These are phyloP conservation scores for Zapus hudsonius DNA, from an alignment of 2,113 vertebrate species.

Conservation along the genomic window DNA sequence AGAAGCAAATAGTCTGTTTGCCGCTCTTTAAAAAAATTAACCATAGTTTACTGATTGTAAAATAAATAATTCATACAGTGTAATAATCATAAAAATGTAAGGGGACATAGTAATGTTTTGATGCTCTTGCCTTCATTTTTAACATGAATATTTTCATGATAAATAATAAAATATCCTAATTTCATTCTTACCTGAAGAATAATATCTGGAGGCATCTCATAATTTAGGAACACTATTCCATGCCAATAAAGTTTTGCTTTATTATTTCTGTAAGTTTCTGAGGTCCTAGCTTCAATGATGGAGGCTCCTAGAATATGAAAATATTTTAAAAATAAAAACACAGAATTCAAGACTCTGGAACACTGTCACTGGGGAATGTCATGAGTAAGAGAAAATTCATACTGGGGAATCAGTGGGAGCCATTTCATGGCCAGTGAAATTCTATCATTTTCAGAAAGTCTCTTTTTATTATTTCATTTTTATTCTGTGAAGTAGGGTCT, in stretches of 20 bases:
- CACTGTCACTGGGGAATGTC: not conserved
- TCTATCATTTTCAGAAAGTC: not conserved
- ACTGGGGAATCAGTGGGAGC: not conserved
- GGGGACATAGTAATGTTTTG: not conserved
- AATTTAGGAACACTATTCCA: slow-evolving; percentile 71
- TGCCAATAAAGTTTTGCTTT: slow-evolving; percentile 76
- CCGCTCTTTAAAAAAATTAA: not conserved
- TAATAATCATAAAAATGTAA: not conserved
- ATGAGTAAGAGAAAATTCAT: not conserved
- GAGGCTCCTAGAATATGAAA: slow-evolving; percentile 72
- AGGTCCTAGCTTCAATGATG: slow-evolving; percentile 73
- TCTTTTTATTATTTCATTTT: not conserved
- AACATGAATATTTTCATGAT: not conserved
- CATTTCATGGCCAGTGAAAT: not conserved
- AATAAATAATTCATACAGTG: not conserved
- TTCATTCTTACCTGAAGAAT: slow-evolving; percentile 77
- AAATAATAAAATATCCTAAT: not conserved
- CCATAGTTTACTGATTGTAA: not conserved
- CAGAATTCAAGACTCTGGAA: not conserved
- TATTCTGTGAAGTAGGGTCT: not conserved
- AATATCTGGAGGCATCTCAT: slow-evolving; percentile 75
- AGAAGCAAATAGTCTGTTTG: not conserved
- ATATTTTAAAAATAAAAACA: not conserved
- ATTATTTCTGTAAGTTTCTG: slow-evolving; percentile 75
- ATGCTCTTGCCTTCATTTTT: not conserved